phyloP scores from a whole-genome alignment of 2,113 vertebrate genomes.

The Neomonachus schauinslandi region DNA sequence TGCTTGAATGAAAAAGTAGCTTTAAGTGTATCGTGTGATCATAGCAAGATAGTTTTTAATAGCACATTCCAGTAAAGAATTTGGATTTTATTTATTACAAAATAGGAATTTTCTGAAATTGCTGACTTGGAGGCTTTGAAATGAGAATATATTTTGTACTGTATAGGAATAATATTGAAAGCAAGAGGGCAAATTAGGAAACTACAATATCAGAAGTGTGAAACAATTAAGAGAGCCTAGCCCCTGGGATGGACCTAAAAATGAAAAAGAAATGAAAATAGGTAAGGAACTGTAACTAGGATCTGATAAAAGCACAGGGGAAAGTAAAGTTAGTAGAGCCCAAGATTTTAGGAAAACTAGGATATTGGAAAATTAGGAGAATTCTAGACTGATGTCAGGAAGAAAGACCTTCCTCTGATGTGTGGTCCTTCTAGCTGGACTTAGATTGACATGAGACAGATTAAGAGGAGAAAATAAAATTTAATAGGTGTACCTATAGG shows the following conservation, averaged over 20 bases:
- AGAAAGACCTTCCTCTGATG: not conserved
- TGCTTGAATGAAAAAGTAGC: not conserved
- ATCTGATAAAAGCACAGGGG: not conserved
- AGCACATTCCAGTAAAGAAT: not conserved
- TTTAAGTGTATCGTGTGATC: not conserved
- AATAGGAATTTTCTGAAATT: not conserved
- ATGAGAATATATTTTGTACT: not conserved
- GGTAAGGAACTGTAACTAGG: not conserved
- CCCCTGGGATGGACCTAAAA: not conserved
- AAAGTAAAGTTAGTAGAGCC: not conserved
- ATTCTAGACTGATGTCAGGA: not conserved
- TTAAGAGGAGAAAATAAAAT: not conserved
- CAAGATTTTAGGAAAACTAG: not conserved
- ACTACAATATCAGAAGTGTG: not conserved
- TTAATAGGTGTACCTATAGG: not conserved
- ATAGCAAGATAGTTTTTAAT: not conserved
- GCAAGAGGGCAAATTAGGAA: not conserved
- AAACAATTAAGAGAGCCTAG: not conserved
- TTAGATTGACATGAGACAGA: not conserved
- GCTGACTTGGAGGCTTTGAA: not conserved
- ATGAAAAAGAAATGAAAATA: not conserved
- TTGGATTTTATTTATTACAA: not conserved
- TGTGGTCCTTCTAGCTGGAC: not conserved
- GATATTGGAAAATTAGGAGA: not conserved
- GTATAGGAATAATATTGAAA: not conserved